phyloP scores from a whole-genome alignment of 2,888 invertebrate genomes.

The Eumerus sabulonum region DNA sequence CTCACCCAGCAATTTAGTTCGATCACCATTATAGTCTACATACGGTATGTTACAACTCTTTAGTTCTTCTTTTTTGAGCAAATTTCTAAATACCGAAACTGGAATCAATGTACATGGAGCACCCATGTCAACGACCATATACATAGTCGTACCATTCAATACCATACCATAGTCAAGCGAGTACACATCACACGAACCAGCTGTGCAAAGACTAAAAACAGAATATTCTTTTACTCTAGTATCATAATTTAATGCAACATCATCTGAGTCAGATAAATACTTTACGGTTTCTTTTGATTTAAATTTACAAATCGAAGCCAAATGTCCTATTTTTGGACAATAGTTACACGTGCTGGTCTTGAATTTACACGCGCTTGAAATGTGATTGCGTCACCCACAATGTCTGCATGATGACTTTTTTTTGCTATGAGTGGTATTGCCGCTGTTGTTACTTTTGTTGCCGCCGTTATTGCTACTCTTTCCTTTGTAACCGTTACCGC shows the following conservation, averaged over 20 bases:
- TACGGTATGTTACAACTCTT: background rate
- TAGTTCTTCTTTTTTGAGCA: background rate
- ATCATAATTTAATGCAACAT: background rate
- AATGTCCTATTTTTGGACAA: conserved; percentile 44
- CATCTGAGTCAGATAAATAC: conserved; percentile 51
- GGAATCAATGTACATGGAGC: conserved; percentile 44
- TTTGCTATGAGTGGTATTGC: conserved; percentile 8
- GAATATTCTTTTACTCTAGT: too few species aligned
- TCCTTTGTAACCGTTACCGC: background rate
- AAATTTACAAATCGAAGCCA: conserved; percentile 38
- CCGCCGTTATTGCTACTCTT: background rate
- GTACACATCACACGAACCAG: background rate
- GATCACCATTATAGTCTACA: background rate
- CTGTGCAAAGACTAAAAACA: too few species aligned
- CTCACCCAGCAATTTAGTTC: conserved; percentile 2
- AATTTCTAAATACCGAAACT: conserved; percentile 25
- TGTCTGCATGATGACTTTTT: background rate
- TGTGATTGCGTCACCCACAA: background rate
- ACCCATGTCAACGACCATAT: background rate
- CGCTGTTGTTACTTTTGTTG: conserved; percentile 10
- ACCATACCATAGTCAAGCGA: too few species aligned
- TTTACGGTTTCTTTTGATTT: conserved; percentile 46
- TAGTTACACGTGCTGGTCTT: too few species aligned
- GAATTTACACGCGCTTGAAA: conserved; percentile 48
- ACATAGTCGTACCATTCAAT: background rate